Conservation (phyloP, 2,113 vertebrate species). For the Odocoileus virginianus region DNA sequence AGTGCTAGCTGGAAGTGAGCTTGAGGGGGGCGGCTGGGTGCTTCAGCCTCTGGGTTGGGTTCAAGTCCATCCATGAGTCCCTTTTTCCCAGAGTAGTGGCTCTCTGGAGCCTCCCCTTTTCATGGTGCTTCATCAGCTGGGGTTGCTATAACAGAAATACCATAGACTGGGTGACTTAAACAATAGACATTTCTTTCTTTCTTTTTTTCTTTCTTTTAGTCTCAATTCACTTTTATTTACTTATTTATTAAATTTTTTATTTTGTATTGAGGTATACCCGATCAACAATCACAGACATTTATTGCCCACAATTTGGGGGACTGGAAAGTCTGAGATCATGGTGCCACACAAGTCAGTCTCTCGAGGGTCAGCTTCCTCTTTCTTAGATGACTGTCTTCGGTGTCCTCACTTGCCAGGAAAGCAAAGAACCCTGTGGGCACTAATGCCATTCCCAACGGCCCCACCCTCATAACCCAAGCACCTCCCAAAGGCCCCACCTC, state of each 20-base stretch:
- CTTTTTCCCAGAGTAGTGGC: neutral
- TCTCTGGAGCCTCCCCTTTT: neutral
- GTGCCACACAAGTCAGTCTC: neutral
- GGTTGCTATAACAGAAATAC: neutral
- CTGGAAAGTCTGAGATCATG: neutral
- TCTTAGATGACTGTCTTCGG: neutral
- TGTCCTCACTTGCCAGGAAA: neutral
- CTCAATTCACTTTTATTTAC: neutral
- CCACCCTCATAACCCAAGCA: neutral
- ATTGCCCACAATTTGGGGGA: neutral
- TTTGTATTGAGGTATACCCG: neutral
- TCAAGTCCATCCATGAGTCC: neutral
- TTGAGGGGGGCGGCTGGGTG: neutral
- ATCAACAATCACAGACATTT: neutral
- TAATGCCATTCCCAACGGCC: neutral
- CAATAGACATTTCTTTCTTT: neutral
- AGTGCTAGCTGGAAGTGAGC: neutral
- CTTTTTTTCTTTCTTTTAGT: neutral
- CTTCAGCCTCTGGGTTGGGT: neutral
- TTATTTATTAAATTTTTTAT: neutral
- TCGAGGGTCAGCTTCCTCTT: neutral
- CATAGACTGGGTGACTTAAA: neutral
- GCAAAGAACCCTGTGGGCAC: neutral
- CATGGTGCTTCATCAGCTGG: neutral
- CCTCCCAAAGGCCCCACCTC: neutral